Evolutionary conservation across 2,797 vertebrate genomes (phyloP), one percentile per base, ranked within the genome.

Genomic region (Malacoraja senta): DNA sequence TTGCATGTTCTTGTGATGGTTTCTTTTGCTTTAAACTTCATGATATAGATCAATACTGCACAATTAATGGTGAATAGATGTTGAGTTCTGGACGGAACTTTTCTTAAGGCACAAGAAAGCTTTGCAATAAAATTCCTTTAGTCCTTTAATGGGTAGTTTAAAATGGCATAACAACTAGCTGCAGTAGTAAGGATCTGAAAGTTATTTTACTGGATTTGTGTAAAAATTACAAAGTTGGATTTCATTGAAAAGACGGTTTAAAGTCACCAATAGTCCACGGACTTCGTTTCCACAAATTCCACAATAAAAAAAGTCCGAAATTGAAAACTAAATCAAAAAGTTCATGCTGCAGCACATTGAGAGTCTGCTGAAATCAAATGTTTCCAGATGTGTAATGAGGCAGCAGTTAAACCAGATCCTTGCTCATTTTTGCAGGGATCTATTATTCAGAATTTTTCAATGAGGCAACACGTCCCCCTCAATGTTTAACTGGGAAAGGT

Each of bases 341-440:
- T 65, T 63, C 29, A 68, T 32, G n/a, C n/a, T 68, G 84, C 84
- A 68, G 17, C n/a, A 88, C 17, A 35, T 65, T 32, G 83, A 86
- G 63, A 86, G 7, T 68, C 61, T 88, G 32, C 61, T 21, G 84
- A 68, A 35, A 88, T 65, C 84, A 88, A 88, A 88, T 88, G 84
- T 88, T 88, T 63, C 84, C 84, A 88, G 84, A 88, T 68, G 84
- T 88, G n/a, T 65, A 32, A 88, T 88, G 63, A 32, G n/a, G 84
- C 63, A 68, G 63, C 61, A 65, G 32, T 68, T 88, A 88, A 68
- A 35, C 84, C n/a, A 58, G 19, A 26, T 26, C 21, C 21, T 21
- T 26, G 71, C 19, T 74, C 3, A 24, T 26, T 74, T 68, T 61
- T 88, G 84, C 19, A 68, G n/a, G n/a, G 61, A 68, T 32, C 29